A percentile compares a stretch with the other conserved stretches of the same genome.
Conservation (phyloP, 1,140 invertebrate species). For the Drosophila prosaltans region DNA sequence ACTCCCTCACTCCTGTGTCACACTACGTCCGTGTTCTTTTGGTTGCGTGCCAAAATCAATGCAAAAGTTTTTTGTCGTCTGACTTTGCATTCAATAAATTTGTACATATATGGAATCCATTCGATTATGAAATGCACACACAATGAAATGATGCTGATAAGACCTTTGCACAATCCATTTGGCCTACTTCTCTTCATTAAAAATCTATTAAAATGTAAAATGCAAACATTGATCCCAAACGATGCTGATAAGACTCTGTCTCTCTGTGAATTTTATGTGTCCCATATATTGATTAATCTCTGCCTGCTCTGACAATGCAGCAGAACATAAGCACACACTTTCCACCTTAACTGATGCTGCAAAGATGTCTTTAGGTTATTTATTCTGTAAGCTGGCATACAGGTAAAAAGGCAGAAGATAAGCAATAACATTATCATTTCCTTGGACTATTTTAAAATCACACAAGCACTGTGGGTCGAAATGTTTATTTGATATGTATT, state of each 20-base stretch:
- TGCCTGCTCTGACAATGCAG: background rate
- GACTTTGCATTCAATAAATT: constrained; percentile 61
- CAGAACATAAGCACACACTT: background rate
- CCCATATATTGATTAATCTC: constrained; percentile 68
- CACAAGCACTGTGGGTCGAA: background rate
- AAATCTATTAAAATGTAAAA: constrained; percentile 74
- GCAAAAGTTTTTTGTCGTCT: constrained; percentile 55
- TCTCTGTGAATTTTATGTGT: constrained; percentile 56
- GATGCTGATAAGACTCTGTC: constrained; percentile 33
- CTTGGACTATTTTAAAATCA: constrained; percentile 6
- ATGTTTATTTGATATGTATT: no score
- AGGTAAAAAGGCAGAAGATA: constrained; percentile 1
- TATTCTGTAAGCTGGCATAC: background rate
- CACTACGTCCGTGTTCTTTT: background rate
- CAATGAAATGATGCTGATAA: constrained; percentile 73
- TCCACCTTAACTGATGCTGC: background rate
- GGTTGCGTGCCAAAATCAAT: constrained; percentile 73
- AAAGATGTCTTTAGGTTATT: constrained; percentile 3
- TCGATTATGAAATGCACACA: constrained; percentile 71
- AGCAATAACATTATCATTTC: constrained; percentile 13
- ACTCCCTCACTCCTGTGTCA: background rate
- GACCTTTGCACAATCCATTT: constrained; percentile 65
- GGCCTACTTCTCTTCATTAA: constrained; percentile 79
- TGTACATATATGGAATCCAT: constrained; percentile 56
- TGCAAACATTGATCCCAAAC: constrained; percentile 29